Percentiles rank a stretch among this genome's conserved stretches.
Conservation (phyloP, 2,888 invertebrate species). For the Seira musarum region DNA sequence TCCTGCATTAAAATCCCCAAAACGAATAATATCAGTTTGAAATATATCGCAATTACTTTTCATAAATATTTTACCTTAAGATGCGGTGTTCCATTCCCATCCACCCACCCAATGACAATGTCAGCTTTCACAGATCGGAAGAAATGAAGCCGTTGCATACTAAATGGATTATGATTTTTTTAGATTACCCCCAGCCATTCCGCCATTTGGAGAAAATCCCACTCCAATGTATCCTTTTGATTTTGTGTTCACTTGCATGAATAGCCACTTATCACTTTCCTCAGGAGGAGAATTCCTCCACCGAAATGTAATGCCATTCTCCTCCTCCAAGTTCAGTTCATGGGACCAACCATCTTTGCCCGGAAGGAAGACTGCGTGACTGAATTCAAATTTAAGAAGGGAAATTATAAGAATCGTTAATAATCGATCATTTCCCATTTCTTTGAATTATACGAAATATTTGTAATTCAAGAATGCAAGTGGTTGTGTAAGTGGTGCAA, state of each 20-base stretch:
- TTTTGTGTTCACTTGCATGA: conserved; percentile 74
- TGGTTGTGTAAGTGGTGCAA: no score
- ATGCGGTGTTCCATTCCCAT: conserved; percentile 70
- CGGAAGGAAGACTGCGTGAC: no score
- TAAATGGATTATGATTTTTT: no score
- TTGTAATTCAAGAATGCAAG: no score
- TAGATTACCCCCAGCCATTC: conserved; percentile 86
- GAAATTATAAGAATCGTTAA: no score
- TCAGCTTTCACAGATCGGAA: no score
- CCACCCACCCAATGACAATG: conserved; percentile 91
- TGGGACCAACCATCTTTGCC: conserved; percentile 33
- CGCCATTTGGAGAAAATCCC: conserved; percentile 86
- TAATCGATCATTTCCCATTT: no score
- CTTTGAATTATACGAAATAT: no score
- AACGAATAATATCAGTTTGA: background rate
- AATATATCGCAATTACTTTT: background rate
- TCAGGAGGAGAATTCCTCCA: conserved; percentile 34
- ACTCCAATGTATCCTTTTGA: conserved; percentile 90
- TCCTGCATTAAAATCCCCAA: conserved; percentile 68
- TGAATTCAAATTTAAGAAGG: no score
- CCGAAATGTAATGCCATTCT: conserved; percentile 35
- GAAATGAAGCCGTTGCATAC: no score
- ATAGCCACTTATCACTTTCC: conserved; percentile 36
- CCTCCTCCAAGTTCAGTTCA: conserved; percentile 28
- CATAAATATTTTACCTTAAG: conserved; percentile 19